phyloP scores from a whole-genome alignment of 1,140 invertebrate species.

The Drosophila hydei region DNA sequence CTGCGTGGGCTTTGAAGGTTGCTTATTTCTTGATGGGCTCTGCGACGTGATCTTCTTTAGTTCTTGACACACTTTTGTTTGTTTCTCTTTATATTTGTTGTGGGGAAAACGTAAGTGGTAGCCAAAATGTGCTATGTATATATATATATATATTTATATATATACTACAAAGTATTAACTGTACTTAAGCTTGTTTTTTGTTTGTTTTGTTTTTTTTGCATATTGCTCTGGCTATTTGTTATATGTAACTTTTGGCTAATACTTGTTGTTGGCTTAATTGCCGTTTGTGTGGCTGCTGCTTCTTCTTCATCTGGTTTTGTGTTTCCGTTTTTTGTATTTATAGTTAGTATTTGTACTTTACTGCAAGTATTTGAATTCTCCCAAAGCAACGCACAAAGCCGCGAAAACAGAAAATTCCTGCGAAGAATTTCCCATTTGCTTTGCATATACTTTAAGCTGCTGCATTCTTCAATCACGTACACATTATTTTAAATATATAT shows the following conservation, averaged over 20 bases:
- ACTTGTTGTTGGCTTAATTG: constrained; percentile 47
- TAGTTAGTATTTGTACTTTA: constrained; percentile 77
- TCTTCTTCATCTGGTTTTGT: constrained; percentile 18
- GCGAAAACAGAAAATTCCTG: neutral
- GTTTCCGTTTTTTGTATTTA: constrained; percentile 40
- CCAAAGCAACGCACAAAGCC: constrained; percentile 36
- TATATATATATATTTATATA: constrained; percentile 2
- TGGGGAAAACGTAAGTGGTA: constrained; percentile 29
- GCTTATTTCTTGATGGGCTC: constrained; percentile 66
- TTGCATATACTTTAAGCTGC: constrained; percentile 20
- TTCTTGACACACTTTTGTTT: constrained; percentile 26
- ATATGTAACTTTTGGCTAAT: constrained; percentile 68
- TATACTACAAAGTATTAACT: constrained; percentile 60
- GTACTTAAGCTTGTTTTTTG: constrained; percentile 51
- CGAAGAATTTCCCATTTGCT: neutral
- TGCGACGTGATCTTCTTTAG: neutral
- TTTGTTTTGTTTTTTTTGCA: constrained; percentile 4
- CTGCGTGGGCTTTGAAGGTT: constrained; percentile 63
- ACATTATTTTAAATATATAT: constrained; percentile 23
- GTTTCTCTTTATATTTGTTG: no score
- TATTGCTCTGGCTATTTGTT: constrained; percentile 36
- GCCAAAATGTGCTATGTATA: constrained; percentile 45
- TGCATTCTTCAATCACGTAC: constrained; percentile 27
- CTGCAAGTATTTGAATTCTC: constrained; percentile 65
- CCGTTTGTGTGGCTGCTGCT: constrained; percentile 38